Percentiles rank a stretch among this genome's conserved stretches.
Conservation (phyloP, 2,888 invertebrate species). For the Agonopterix heracliana region DNA sequence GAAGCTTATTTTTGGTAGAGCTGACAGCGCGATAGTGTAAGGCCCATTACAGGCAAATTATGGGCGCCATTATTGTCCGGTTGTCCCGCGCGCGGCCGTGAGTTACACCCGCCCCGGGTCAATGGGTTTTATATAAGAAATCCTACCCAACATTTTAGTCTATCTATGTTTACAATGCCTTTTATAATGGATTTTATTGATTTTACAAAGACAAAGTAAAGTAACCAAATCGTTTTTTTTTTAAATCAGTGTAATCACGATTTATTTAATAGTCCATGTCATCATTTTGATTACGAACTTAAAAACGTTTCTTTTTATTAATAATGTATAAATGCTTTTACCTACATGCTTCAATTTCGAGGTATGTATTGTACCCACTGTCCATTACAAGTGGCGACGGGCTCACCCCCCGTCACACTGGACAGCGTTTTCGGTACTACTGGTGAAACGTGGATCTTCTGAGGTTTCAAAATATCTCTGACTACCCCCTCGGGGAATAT, state of each 20-base stretch:
- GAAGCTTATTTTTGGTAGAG: constrained; percentile 67
- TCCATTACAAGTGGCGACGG: too few relatives aligned
- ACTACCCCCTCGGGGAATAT: too few relatives aligned
- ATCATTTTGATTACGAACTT: too few relatives aligned
- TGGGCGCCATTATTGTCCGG: constrained; percentile 67
- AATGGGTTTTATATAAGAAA: constrained; percentile 65
- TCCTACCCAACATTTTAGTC: constrained; percentile 31
- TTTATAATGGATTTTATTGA: neutral
- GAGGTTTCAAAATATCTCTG: too few relatives aligned
- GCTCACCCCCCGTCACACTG: too few relatives aligned
- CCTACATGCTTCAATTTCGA: too few relatives aligned
- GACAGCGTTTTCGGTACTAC: too few relatives aligned
- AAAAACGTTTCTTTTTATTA: too few relatives aligned
- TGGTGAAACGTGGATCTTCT: too few relatives aligned
- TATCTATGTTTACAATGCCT: neutral
- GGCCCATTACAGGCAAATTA: constrained; percentile 73
- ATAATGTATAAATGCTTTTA: too few relatives aligned
- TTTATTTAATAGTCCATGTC: neutral
- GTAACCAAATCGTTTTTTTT: neutral
- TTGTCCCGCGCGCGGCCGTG: constrained; percentile 58
- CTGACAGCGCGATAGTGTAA: constrained; percentile 73
- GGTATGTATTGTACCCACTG: too few relatives aligned
- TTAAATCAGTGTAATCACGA: neutral
- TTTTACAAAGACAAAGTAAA: neutral
- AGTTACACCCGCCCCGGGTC: constrained; percentile 62